A percentile compares a stretch with the other conserved stretches of the same genome.
Evolutionary conservation across 2,113 vertebrate genomes (phyloP).

Genomic region (Recurvirostra avosetta): DNA sequence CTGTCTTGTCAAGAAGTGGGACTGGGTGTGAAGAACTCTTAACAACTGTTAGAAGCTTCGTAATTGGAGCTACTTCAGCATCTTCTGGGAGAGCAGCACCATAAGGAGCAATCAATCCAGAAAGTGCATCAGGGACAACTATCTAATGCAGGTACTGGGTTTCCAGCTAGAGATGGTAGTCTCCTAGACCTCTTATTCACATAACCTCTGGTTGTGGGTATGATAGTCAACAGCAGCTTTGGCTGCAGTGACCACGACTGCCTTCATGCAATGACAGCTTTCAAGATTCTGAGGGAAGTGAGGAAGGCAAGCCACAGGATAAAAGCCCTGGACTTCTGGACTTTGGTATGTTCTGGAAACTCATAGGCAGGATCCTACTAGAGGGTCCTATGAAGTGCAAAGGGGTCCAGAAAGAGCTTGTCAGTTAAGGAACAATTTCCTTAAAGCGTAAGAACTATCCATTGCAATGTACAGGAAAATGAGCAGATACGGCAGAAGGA

Average conservation of each 20-base stretch:
- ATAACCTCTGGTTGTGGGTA: background rate
- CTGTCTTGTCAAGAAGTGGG: background rate
- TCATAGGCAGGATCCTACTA: background rate
- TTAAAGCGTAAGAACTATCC: background rate
- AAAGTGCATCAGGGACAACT: background rate
- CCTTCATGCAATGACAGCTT: background rate
- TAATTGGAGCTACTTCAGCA: background rate
- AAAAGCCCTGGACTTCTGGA: background rate
- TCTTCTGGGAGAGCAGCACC: background rate
- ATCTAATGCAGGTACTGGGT: background rate
- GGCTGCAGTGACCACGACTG: background rate
- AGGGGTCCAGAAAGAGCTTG: background rate
- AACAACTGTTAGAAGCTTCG: background rate
- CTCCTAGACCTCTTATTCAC: background rate
- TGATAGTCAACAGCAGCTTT: background rate
- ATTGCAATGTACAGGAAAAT: background rate
- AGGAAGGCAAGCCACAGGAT: background rate
- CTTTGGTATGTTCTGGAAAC: background rate
- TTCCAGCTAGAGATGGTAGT: background rate
- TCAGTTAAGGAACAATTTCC: background rate
- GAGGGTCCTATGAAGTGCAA: background rate
- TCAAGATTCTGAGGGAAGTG: background rate
- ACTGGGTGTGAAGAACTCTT: background rate
- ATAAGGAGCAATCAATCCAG: background rate
- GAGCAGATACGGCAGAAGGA: background rate